These are phyloP conservation scores for Empidonax alnorum DNA, from an alignment of 2,113 vertebrate species.

Conservation along the genomic window DNA sequence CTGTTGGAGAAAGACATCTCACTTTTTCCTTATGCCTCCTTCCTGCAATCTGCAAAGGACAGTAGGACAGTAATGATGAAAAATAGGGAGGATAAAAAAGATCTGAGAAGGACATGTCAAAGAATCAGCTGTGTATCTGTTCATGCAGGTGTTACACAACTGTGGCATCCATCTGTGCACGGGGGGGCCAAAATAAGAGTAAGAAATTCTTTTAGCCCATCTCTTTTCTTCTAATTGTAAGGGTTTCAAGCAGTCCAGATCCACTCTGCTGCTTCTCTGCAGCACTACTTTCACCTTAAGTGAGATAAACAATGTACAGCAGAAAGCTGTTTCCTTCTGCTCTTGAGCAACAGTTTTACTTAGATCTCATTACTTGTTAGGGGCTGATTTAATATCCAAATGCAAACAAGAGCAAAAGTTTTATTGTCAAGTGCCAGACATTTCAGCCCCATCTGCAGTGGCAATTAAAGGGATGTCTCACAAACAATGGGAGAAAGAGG, in stretches of 20 bases:
- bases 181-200: not conserved
- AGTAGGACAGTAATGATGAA: not conserved
- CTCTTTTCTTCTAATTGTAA: not conserved
- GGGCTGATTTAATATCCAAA: not conserved
- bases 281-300: not conserved
- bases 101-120: accelerated
- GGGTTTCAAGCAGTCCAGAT: not conserved
- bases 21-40: not conserved
- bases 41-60: not conserved
- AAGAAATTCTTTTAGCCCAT: not conserved
- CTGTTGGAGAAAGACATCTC: not conserved
- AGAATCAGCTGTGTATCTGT: not conserved
- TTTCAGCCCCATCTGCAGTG: not conserved
- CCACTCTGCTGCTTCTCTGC: not conserved
- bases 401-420: not conserved
- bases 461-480: not conserved
- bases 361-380: not conserved
- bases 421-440: not conserved
- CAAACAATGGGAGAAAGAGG: not conserved
- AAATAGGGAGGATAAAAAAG: not conserved
- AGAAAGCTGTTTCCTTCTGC: not conserved
- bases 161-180: not conserved
- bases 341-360: not conserved
- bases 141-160: accelerated
- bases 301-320: not conserved